phyloP scores from a whole-genome alignment of 2,113 vertebrate species.

The Sander vitreus region DNA sequence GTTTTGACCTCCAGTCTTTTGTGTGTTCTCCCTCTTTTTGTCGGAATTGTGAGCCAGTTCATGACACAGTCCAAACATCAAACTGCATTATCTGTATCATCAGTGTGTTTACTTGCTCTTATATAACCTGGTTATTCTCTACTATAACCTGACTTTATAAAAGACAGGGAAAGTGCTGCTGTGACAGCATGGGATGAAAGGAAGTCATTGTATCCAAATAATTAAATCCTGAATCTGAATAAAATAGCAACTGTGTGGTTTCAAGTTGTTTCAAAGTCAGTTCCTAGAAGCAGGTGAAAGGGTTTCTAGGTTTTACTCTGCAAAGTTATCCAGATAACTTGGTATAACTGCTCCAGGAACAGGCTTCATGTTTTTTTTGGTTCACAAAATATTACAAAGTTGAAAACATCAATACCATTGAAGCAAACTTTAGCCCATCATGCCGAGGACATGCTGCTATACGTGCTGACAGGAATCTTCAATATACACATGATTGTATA shows the following conservation, averaged over 20 bases:
- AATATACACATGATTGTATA: slow-evolving; percentile 6
- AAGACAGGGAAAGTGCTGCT: background rate
- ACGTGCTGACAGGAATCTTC: background rate
- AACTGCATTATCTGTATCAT: background rate
- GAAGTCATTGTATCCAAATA: background rate
- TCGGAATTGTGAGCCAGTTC: no score
- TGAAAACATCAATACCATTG: slow-evolving; percentile 4
- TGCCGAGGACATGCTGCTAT: background rate
- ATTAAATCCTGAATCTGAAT: background rate
- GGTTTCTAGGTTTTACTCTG: background rate
- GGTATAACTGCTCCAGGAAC: background rate
- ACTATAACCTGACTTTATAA: background rate
- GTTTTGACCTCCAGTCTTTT: no score
- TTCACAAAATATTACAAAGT: slow-evolving; percentile 6
- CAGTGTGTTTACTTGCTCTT: background rate
- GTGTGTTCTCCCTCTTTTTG: no score
- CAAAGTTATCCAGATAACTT: background rate
- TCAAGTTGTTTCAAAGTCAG: background rate
- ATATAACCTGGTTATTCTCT: background rate
- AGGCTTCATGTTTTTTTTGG: background rate
- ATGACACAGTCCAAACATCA: background rate
- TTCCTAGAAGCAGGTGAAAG: background rate
- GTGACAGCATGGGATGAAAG: background rate
- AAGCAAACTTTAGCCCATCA: background rate
- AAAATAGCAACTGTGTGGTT: background rate